Evolutionary conservation across 2,888 invertebrate genomes (phyloP), one percentile per base, ranked within the genome.

Genomic region (Pantelozetes paolii): DNA sequence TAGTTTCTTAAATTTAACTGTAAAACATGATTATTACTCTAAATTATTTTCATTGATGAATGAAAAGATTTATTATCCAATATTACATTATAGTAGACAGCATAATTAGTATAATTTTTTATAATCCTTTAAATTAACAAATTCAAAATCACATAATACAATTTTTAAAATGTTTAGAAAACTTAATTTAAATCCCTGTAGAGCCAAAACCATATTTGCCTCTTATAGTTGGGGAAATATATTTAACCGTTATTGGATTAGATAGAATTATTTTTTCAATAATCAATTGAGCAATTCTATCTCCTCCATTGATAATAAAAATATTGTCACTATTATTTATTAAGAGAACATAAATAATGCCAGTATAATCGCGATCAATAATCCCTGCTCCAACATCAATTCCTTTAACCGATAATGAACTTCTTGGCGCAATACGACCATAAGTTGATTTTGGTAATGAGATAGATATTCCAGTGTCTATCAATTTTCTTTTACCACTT

Each of bases 181-280:
- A 30, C 30, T 28, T 45, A 15, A 45, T 45, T 54, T 23, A 54
- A 23, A 71, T 67, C 3, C 78, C 78, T 40, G 78, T 78, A 18
- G 78, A 78, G 40, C 78, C 78, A 74, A 78, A 78, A 18, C 78
- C 78, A 23, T 72, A 72, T 42, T 74, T 71, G n/a, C 76, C 76
- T 45, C 78, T 67, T 20, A 73, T 73, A 23, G 78, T 78, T 85
- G 97, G 92, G 79, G 88, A 83, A 13, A 96, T 81, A 30, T 89
- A 87, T 59, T 59, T 30, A 18, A 88, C 88, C 85, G 97, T 92
- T 79, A 88, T 83, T 13, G 96, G 81, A 28, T 89, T 89, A 0
- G 97, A 94, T 80, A 93, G 90, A 79, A 84, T 89, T 76, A 97
- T 94, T 80, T 86, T 88, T 83, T 99, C 97, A 20, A 59, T 30